Evolutionary conservation across 2,797 vertebrate genomes (phyloP).

Genomic region (Muscicapa comitata): DNA sequence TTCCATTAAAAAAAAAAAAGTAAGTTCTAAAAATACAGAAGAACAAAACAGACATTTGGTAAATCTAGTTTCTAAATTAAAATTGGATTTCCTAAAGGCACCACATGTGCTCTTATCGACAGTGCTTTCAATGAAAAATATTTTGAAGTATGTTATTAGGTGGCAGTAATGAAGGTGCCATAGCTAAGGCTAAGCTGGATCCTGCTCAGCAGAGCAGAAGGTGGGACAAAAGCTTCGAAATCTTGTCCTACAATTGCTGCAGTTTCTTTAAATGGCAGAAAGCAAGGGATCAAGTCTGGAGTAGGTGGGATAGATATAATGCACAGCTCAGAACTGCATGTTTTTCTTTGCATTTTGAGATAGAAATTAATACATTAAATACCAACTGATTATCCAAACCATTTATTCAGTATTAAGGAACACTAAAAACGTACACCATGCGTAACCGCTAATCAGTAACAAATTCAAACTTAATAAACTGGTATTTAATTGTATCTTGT

Average conservation of each 20-base stretch:
- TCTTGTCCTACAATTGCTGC: neutral
- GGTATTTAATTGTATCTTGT: conserved; percentile 60
- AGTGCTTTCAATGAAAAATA: neutral
- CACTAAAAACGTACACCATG: neutral
- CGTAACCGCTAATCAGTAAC: neutral
- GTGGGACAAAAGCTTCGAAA: neutral
- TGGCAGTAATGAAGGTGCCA: neutral
- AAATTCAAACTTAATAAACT: conserved; percentile 39
- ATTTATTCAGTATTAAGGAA: conserved; percentile 47
- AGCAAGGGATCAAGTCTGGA: neutral
- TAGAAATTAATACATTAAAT: conserved; percentile 26
- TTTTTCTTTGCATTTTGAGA: conserved; percentile 6
- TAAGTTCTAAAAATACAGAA: neutral
- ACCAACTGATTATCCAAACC: conserved; percentile 29
- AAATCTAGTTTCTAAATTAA: neutral
- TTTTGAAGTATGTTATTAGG: neutral
- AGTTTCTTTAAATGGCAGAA: neutral
- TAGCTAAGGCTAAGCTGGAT: neutral
- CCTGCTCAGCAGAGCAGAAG: neutral
- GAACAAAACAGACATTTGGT: neutral
- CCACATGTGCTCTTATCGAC: neutral
- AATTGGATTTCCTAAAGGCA: neutral
- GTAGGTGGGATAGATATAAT: neutral
- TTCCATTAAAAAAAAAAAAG: neutral
- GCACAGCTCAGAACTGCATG: neutral